Percentiles rank a stretch among this genome's conserved stretches.
These are phyloP conservation scores for Allolobophora icterica DNA, from an alignment of 2,888 invertebrate genomes.

Conservation along the genomic window DNA sequence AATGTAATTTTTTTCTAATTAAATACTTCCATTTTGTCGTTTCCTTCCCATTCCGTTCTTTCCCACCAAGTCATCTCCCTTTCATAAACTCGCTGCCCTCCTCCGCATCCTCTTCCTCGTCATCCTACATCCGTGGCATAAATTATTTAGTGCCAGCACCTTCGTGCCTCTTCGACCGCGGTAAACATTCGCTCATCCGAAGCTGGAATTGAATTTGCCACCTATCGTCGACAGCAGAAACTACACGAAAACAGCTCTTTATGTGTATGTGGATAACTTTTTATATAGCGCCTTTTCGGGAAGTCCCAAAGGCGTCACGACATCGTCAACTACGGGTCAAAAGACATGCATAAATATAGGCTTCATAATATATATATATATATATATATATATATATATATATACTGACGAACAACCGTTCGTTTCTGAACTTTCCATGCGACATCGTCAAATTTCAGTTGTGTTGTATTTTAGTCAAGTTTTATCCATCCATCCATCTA, in stretches of 20 bases:
- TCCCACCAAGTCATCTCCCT: neutral
- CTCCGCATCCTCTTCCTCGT: neutral
- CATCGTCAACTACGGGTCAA: neutral
- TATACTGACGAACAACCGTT: no score
- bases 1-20: neutral
- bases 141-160: slow-evolving; percentile 4
- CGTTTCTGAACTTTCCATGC: no score
- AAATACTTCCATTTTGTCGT: neutral
- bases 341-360: neutral
- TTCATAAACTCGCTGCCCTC: neutral
- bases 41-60: neutral
- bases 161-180: slow-evolving; percentile 17
- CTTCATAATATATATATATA: no score
- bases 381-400: no score
- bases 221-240: neutral
- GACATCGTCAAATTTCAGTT: no score
- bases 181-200: neutral
- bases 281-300: neutral
- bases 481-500: no score
- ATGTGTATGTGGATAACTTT: neutral
- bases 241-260: neutral
- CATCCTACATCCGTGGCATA: neutral
- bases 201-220: neutral
- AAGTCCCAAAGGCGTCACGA: neutral
- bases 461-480: no score